phyloP scores from a whole-genome alignment of 2,888 invertebrate genomes.

The Noctua janthina region DNA sequence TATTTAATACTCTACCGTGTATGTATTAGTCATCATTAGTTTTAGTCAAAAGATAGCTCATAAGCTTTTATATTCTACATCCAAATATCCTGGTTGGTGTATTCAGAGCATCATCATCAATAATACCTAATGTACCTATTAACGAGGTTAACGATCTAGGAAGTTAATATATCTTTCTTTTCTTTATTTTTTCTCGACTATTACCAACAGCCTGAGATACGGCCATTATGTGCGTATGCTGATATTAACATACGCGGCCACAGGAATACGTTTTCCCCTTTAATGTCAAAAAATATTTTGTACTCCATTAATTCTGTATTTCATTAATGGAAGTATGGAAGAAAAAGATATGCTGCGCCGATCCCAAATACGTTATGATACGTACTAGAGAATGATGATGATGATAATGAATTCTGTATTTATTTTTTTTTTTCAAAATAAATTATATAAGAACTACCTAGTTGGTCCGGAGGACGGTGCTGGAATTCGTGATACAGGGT shows the following conservation, averaged over 20 bases:
- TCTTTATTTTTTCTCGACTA: not conserved
- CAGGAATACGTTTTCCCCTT: not conserved
- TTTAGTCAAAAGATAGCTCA: not conserved
- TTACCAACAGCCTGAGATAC: not conserved
- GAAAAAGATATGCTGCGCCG: too few relatives aligned
- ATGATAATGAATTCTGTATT: too few relatives aligned
- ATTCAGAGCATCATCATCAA: not conserved
- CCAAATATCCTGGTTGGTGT: not conserved
- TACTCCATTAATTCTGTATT: too few relatives aligned
- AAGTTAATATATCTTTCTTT: conserved; percentile 14
- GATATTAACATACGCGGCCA: not conserved
- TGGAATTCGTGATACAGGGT: too few relatives aligned
- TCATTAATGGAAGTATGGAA: too few relatives aligned
- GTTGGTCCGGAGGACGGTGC: too few relatives aligned
- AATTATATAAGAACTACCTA: too few relatives aligned
- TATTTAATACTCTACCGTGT: not conserved
- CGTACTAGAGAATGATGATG: too few relatives aligned
- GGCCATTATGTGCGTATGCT: not conserved
- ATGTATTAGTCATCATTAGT: not conserved
- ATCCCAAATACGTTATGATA: too few relatives aligned
- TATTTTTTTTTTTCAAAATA: too few relatives aligned
- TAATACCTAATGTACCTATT: conserved; percentile 8
- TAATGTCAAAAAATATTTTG: not conserved
- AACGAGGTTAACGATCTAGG: conserved; percentile 29
- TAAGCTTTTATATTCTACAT: not conserved